Percentiles rank a stretch among this genome's conserved stretches.
These are phyloP conservation scores for Trimorus sp. DNA, from an alignment of 2,888 invertebrate genomes.

Conservation along the genomic window DNA sequence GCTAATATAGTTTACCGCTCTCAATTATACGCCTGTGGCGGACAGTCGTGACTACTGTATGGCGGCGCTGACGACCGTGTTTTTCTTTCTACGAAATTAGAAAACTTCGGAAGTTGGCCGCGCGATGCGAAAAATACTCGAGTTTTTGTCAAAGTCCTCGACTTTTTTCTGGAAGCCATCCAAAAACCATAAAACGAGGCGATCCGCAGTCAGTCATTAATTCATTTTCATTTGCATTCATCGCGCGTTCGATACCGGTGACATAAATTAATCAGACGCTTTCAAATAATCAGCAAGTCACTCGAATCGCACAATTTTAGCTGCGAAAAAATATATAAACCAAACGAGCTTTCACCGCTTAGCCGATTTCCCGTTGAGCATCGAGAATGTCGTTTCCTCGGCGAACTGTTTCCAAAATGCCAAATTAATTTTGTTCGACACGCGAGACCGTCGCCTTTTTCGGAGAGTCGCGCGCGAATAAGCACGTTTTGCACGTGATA, in stretches of 20 bases:
- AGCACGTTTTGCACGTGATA: slow-evolving; percentile 8
- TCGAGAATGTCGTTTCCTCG: no score
- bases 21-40: slow-evolving; percentile 61
- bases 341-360: no score
- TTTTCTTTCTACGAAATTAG: slow-evolving; percentile 59
- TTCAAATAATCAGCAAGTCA: background rate
- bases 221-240: background rate
- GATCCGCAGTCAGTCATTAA: background rate
- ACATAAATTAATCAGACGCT: no score
- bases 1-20: slow-evolving; percentile 63
- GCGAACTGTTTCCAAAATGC: no score
- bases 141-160: slow-evolving; percentile 50
- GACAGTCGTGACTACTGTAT: slow-evolving; percentile 51
- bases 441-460: no score
- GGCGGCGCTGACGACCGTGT: slow-evolving; percentile 47
- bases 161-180: no score
- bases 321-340: no score
- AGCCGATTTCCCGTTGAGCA: no score
- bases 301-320: background rate
- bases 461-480: no score
- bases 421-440: no score
- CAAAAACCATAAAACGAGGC: no score
- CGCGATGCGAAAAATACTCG: slow-evolving; percentile 56
- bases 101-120: slow-evolving; percentile 43
- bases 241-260: background rate